Conservation (phyloP, 2,888 invertebrate genomes). For the Phymatocera aterrima region DNA sequence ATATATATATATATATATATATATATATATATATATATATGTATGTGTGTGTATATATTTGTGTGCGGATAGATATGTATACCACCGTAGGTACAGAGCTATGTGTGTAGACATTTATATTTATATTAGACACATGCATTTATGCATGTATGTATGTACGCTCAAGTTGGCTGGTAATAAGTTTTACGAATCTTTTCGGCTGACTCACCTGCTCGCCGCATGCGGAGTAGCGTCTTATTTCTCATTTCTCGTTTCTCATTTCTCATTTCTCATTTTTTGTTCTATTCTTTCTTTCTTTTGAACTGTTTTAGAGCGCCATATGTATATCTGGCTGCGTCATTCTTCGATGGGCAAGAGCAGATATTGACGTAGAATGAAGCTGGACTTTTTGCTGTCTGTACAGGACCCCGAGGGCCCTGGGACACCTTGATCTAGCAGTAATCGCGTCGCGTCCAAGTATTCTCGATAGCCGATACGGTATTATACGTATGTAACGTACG, state of each 20-base stretch:
- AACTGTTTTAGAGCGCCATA: too few species aligned
- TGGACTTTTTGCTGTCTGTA: background rate
- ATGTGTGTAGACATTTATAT: background rate
- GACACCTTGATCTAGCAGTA: background rate
- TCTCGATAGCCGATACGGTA: too few species aligned
- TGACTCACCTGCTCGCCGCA: constrained; percentile 15
- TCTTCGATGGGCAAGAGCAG: background rate
- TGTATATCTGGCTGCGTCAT: constrained; percentile 23
- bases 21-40: background rate
- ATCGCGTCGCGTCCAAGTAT: too few species aligned
- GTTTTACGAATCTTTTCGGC: constrained; percentile 16
- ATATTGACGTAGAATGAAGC: background rate
- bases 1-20: background rate
- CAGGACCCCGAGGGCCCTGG: constrained; percentile 7
- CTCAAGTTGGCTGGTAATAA: background rate
- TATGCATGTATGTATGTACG: background rate
- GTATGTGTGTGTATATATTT: background rate
- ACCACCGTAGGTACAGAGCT: too few species aligned
- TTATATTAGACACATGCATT: background rate
- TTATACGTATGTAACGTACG: too few species aligned
- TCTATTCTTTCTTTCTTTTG: too few species aligned
- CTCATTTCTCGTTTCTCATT: too few species aligned
- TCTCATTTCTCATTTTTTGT: too few species aligned
- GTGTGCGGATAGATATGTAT: background rate
- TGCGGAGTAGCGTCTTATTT: too few species aligned